Conservation (phyloP, 1,140 invertebrate genomes). For the Neelides sp. region DNA sequence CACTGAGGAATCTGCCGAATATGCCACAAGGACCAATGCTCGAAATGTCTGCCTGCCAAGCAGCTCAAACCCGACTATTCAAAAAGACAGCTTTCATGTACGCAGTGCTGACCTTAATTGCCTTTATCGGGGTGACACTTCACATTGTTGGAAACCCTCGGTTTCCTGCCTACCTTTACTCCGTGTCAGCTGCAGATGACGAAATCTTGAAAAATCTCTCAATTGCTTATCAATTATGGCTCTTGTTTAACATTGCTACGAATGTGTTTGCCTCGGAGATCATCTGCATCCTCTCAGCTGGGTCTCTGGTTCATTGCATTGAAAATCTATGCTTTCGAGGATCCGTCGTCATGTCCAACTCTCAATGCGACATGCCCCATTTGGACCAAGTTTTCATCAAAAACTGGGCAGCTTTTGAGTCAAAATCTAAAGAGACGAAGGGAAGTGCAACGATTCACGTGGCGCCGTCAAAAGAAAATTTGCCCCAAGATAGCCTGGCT, state of each 20-base stretch:
- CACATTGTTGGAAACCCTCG: constrained; percentile 20
- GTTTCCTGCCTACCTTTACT: constrained; percentile 27
- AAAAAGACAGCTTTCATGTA: constrained; percentile 15
- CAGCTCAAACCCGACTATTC: constrained; percentile 19
- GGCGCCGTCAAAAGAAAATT: background rate
- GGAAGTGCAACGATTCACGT: constrained; percentile 9
- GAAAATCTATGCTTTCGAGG: constrained; percentile 25
- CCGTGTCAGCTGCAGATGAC: constrained; percentile 17
- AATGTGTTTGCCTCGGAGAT: constrained; percentile 22
- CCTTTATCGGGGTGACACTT: constrained; percentile 13
- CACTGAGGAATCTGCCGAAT: constrained; percentile 24
- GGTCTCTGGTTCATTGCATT: constrained; percentile 23
- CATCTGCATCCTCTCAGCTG: constrained; percentile 22
- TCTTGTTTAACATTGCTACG: constrained; percentile 24
- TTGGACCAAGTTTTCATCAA: constrained; percentile 29
- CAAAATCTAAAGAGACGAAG: constrained; percentile 3
- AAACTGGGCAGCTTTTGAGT: constrained; percentile 29
- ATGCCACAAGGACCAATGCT: constrained; percentile 28
- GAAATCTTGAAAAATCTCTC: constrained; percentile 9
- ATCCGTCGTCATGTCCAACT: constrained; percentile 29
- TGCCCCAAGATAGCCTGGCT: constrained; percentile 11
- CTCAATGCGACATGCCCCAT: constrained; percentile 28
- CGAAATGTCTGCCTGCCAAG: constrained; percentile 29
- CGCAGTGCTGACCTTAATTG: constrained; percentile 14
- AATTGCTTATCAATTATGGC: constrained; percentile 25